These are phyloP conservation scores for Phoeniculus purpureus DNA, from an alignment of 2,797 vertebrate species.

Conservation along the genomic window DNA sequence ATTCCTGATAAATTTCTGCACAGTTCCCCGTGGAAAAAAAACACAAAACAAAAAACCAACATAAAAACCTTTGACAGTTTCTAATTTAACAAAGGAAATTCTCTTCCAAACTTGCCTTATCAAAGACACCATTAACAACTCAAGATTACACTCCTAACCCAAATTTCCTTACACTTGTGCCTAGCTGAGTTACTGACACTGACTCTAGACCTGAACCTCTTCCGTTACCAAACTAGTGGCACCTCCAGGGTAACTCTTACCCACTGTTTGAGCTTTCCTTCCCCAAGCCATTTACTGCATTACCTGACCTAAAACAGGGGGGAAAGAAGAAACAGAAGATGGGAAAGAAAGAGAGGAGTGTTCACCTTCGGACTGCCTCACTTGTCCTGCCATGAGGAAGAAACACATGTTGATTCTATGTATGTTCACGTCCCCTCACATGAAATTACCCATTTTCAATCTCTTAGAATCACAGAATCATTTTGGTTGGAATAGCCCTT, in stretches of 20 bases:
- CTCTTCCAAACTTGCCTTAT: not conserved
- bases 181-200: not conserved
- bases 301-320: not conserved
- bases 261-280: too few relatives aligned
- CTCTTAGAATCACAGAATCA: not conserved
- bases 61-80: not conserved
- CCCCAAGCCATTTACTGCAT: not conserved
- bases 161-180: not conserved
- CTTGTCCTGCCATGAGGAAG: not conserved
- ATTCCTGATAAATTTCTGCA: not conserved
- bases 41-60: not conserved
- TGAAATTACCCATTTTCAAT: not conserved
- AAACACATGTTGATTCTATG: not conserved
- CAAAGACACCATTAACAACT: not conserved
- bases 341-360: not conserved
- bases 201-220: not conserved
- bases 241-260: too few relatives aligned
- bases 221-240: not conserved
- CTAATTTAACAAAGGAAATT: not conserved
- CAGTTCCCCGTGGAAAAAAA: too few relatives aligned
- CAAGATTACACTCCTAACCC: not conserved
- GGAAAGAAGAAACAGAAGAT: not conserved
- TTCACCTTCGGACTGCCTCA: not conserved
- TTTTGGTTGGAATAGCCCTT: not conserved
- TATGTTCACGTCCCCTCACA: rapidly evolving